Evolutionary conservation across 2,888 invertebrate genomes (phyloP).

Genomic region (Venusia cambrica): DNA sequence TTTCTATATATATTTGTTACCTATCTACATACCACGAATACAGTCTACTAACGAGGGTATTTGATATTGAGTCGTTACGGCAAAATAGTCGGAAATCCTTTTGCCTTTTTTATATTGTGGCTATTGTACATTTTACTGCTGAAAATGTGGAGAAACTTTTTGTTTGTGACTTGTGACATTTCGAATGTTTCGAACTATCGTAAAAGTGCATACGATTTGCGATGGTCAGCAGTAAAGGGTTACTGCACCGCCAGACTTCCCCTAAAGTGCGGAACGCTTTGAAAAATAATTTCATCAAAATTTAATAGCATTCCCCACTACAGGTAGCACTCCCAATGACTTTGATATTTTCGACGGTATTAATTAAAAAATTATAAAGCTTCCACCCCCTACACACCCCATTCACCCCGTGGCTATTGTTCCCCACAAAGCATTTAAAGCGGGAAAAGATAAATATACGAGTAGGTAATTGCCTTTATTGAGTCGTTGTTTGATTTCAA

Average conservation of each 20-base stretch:
- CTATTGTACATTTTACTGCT: too few relatives aligned
- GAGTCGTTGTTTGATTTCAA: conserved; percentile 74
- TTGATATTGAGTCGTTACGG: not conserved
- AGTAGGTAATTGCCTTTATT: conserved; percentile 77
- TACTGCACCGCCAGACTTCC: conserved; percentile 24
- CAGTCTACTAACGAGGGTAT: too few relatives aligned
- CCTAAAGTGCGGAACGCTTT: conserved; percentile 54
- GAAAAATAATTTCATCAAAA: conserved; percentile 59
- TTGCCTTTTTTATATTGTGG: too few relatives aligned
- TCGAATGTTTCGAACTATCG: too few relatives aligned
- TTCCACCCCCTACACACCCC: conserved; percentile 40
- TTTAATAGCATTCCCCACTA: conserved; percentile 69
- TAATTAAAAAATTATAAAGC: conserved; percentile 82
- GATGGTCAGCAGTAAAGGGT: conserved; percentile 21
- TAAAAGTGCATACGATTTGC: conserved; percentile 13
- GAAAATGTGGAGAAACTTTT: too few relatives aligned
- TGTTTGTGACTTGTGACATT: too few relatives aligned
- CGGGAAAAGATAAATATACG: conserved; percentile 76
- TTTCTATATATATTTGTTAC: too few relatives aligned
- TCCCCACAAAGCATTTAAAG: conserved; percentile 36
- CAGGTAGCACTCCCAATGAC: conserved; percentile 63
- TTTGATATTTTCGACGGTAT: conserved; percentile 78
- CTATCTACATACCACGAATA: too few relatives aligned
- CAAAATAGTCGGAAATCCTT: too few relatives aligned
- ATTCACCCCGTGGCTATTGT: conserved; percentile 39